Base-by-base conservation (phyloP, 2,888 invertebrate genomes). In the Epinotia brunnichana region DNA sequence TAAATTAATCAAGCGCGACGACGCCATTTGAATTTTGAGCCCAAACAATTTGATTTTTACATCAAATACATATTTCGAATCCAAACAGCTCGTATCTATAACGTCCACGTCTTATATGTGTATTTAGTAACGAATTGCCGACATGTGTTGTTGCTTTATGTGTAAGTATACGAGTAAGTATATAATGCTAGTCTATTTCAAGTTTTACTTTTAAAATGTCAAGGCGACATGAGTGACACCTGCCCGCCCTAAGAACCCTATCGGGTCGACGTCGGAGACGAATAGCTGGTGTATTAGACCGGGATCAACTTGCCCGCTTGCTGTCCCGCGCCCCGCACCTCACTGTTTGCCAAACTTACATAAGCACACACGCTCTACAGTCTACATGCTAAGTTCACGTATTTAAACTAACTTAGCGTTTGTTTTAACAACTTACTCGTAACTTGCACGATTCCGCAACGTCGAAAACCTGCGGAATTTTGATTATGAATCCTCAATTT, bases 201-300 rank as follows among this genome's bases (percentile, higher is more conserved):
- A 56, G 73, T 74, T 76, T 76, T 72, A 74, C 68, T 48, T 76
- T 63, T 74, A 77, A 79, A 80, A 82, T 79, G 78, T 79, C 81
- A 78, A 80, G 80, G 77, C 74, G 73, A 73, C 69, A 68, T 69
- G 71, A 75, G 66, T 70, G 69, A 74, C 74, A 84, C 80, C 83
- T 84, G 87, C 80, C n/a, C n/a, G n/a, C n/a, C 82, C 83, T 79
- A 84, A 82, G 85, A 83, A 84, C 82, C 82, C 77, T 83, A 82
- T 82, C 82, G 80, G 83, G 80, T 76, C 72, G 73, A 78, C 77
- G 72, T 77, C 75, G 75, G 83, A 87, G 84, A 88, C 82, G 80
- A 80, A 87, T 85, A 81, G 82, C 79, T 78, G 35, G 60, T 76
- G 79, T 81, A 78, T 79, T 80, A 78, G 75, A 75, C 76, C 74